Conservation (phyloP, 2,113 vertebrate genomes). For the Raphicerus campestris region DNA sequence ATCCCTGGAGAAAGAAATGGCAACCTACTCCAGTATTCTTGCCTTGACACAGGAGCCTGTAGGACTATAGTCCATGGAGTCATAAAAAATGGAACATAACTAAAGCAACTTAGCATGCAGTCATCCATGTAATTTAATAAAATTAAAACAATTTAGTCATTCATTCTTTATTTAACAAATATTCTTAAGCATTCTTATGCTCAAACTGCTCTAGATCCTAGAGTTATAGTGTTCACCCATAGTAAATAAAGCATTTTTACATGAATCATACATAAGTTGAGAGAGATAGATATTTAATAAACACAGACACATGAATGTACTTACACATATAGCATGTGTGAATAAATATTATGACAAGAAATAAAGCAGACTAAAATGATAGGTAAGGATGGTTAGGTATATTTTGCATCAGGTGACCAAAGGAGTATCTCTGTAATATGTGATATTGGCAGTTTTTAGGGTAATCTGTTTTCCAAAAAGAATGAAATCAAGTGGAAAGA, state of each 20-base stretch:
- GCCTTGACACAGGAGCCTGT: background rate
- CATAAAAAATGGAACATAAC: background rate
- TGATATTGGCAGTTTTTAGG: background rate
- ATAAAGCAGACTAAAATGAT: background rate
- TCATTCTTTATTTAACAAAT: background rate
- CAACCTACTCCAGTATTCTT: background rate
- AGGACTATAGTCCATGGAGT: background rate
- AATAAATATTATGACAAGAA: background rate
- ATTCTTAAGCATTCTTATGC: background rate
- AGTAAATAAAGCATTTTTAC: background rate
- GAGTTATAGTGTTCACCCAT: background rate
- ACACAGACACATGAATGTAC: background rate
- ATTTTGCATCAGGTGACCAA: background rate
- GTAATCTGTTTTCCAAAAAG: background rate
- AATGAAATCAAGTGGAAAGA: background rate
- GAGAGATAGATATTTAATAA: background rate
- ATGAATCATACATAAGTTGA: background rate
- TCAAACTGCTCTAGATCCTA: background rate
- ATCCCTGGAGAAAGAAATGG: background rate
- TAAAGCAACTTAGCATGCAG: background rate
- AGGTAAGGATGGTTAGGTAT: accelerated
- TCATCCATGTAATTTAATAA: background rate
- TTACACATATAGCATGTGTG: background rate
- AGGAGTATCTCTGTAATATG: background rate
- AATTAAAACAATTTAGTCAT: background rate